These are phyloP conservation scores for Chinchilla lanigera DNA, from an alignment of 2,113 vertebrate genomes.

Conservation along the genomic window DNA sequence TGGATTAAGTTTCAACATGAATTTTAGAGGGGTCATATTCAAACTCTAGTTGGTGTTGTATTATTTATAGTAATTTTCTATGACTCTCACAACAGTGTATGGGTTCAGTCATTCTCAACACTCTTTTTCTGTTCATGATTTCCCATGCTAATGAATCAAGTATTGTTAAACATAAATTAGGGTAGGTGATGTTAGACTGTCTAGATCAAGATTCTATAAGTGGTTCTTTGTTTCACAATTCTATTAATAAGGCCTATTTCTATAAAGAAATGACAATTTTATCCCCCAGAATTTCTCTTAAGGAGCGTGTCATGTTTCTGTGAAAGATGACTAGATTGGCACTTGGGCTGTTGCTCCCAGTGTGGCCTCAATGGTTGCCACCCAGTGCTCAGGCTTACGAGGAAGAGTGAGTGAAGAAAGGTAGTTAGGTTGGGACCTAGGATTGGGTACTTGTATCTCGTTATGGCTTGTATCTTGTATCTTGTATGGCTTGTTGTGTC, in stretches of 20 bases:
- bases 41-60: not conserved
- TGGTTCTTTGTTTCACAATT: not conserved
- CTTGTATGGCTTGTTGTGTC: too few relatives aligned
- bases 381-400: not conserved
- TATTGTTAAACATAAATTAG: not conserved
- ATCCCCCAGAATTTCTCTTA: not conserved
- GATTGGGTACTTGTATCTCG: too few relatives aligned
- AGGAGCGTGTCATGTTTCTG: not conserved
- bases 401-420: not conserved
- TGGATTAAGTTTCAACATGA: not conserved
- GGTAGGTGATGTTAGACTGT: not conserved
- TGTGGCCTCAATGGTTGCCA: not conserved
- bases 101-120: not conserved
- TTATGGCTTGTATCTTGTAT: not conserved
- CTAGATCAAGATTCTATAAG: not conserved
- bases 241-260: not conserved
- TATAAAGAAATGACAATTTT: constrained; percentile 24
- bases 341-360: not conserved
- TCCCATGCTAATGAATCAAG: not conserved
- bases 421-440: not conserved
- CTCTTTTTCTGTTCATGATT: not conserved
- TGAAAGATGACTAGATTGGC: not conserved
- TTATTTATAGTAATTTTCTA: constrained; percentile 12
- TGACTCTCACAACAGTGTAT: not conserved
- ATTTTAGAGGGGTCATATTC: not conserved